Evolutionary conservation across 2,113 vertebrate species (phyloP), one percentile per base, ranked within the genome.

Genomic region (Clarias batrachus): DNA sequence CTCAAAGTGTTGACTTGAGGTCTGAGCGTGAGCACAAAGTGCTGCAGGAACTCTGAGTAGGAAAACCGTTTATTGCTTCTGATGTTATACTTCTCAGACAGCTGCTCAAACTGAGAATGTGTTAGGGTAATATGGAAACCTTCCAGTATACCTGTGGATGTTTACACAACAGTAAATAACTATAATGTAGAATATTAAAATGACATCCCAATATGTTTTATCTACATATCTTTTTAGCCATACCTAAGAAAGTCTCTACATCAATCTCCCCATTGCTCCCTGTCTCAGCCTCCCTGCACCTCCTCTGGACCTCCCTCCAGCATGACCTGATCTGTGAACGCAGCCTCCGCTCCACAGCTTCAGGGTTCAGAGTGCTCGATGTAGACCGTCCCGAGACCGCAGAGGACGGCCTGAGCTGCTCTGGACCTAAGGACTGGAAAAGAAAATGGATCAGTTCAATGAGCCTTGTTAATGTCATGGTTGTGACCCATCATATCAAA

Each of bases 301-400:
- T 92, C 65, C 87, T 93, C 84, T 95, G 90, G 25, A 96, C 89
- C 17, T 91, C 87, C 8, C 88, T 94, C 95, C 96, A 96, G 86
- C 92, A 94, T 84, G 87, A 80, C 1, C 92, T 92, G 0, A 96
- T 77, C 9, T 54, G 90, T 78, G 73, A 91, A 3, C 90, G 91
- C 56, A 96, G 89, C 83, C 88, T 94, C 68, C 70, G 91, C 91
- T 95, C 95, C 1, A 60, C 14, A 79, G 76, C 77, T 56, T 87
- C 87, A 30, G 59, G 27, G 33, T 87, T 88, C 52, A 78, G n/a
- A 4, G 56, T 27, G 0, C 19, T 76, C 8, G 90, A 71, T 23
- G 60, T 71, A 60, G 83, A 79, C 4, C 27, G 41, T 33, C 66
- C 81, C 82, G 56, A 57, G 10, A 82, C 86, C 5, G 83, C 81